Percentiles rank a stretch among this genome's conserved stretches.
phyloP scores from a whole-genome alignment of 2,113 vertebrate genomes.

The Vombatus ursinus region DNA sequence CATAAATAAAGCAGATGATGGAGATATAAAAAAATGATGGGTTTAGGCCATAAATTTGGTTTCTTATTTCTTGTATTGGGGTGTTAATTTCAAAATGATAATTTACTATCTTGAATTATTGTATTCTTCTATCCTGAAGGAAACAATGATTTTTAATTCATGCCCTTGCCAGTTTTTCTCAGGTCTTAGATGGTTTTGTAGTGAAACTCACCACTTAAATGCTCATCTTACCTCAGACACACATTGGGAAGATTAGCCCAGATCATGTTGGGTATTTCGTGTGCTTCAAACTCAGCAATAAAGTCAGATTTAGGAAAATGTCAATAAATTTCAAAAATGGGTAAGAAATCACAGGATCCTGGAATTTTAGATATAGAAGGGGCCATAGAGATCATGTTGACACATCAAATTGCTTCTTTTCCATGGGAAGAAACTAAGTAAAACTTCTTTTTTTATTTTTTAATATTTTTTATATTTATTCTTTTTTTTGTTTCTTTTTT shows the following conservation, averaged over 20 bases:
- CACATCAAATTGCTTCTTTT: not conserved
- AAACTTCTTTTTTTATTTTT: too few species aligned
- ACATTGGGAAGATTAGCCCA: not conserved
- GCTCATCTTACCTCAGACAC: not conserved
- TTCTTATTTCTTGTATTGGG: constrained; percentile 79
- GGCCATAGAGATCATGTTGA: not conserved
- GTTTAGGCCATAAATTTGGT: constrained; percentile 78
- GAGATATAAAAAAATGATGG: constrained; percentile 74
- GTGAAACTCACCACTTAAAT: not conserved
- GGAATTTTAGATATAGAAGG: not conserved
- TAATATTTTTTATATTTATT: too few species aligned
- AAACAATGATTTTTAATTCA: constrained; percentile 82
- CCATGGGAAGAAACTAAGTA: not conserved
- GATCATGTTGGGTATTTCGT: not conserved
- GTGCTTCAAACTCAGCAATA: not conserved
- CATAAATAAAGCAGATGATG: constrained; percentile 79
- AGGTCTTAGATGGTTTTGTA: not conserved
- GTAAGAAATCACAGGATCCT: not conserved
- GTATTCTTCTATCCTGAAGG: constrained; percentile 71
- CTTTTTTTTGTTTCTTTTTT: too few species aligned
- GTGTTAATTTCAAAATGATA: constrained; percentile 80
- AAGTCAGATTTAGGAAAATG: constrained; percentile 8
- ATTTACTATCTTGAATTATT: constrained; percentile 80
- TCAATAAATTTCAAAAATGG: not conserved
- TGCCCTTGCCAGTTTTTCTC: constrained; percentile 51